Conservation (phyloP, 2,888 invertebrate genomes). For the Acanthopleura granulata region DNA sequence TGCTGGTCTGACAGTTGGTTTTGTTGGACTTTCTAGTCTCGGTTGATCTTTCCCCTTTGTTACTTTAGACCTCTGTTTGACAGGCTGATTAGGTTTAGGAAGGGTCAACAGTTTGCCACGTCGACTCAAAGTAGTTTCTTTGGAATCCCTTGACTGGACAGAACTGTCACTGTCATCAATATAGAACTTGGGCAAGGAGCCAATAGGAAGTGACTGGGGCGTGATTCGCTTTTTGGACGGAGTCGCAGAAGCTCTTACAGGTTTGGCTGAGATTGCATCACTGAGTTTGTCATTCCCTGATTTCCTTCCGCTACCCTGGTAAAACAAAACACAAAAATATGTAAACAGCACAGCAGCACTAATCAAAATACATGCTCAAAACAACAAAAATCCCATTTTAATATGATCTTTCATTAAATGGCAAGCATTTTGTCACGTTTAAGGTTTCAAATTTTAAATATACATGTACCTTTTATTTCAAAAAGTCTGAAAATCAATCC, state of each 20-base stretch:
- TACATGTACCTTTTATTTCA: too few relatives aligned
- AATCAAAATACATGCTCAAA: too few relatives aligned
- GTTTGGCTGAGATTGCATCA: background rate
- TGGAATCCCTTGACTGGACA: background rate
- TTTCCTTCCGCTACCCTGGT: too few relatives aligned
- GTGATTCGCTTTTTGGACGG: background rate
- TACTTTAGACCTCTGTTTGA: background rate
- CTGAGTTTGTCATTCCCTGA: too few relatives aligned
- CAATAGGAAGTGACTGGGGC: background rate
- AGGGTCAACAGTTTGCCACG: background rate
- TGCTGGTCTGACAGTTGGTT: background rate
- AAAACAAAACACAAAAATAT: too few relatives aligned
- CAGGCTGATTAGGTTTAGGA: background rate
- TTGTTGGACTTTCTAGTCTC: background rate
- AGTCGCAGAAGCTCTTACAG: background rate
- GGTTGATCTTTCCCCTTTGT: background rate
- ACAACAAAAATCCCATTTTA: too few relatives aligned
- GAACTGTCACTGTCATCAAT: constrained; percentile 9
- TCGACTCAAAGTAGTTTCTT: background rate
- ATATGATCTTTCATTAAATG: too few relatives aligned
- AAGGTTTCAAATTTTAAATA: too few relatives aligned
- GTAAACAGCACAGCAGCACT: too few relatives aligned
- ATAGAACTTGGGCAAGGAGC: background rate
- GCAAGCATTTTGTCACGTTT: too few relatives aligned
- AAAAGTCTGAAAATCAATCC: too few relatives aligned